Evolutionary conservation across 2,797 vertebrate genomes (phyloP), one percentile per base, ranked within the genome.

Genomic region (Telmatherina bonti): DNA sequence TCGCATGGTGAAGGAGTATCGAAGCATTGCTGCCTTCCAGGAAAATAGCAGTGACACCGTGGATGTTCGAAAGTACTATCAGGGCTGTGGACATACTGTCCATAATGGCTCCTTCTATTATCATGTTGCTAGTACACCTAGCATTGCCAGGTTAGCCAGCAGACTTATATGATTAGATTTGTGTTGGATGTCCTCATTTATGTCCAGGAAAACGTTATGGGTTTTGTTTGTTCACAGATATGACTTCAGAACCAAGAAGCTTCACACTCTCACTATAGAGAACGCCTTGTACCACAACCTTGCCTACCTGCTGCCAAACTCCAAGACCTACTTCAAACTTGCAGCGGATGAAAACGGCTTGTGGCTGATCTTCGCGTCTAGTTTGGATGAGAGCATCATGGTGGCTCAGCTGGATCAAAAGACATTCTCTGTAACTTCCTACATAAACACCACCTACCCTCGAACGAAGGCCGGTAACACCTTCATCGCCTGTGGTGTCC

Each of bases 301-400:
- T 20, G 94, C 94, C 73, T 99, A 99, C 84, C 95, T 99, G 82
- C 95, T 99, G 62, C 89, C 93, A 2, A 97, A 97, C 87, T 97
- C 98, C 15, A 99, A 99, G 93, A 98, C 97, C 0, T 99, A 99
- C 83, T 99, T 99, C 92, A 98, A 97, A 13, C 5, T 99, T 31
- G 96, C 96, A 0, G 94, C 88, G 1, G 98, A 99, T 9, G 97
- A 99, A 86, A 96, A 96, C n/a, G 94, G 96, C 7, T 79, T 99
- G 53, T 99, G 98, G 98, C 89, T 99, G 53, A 96, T 99, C 79
- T 99, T 97, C 6, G 97, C 96, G 18, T 98, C 97, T 0, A 95
- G 91, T 15, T 29, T 72, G 0, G 96, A 99, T 0, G 95, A 97
- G 9, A 96, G 90, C 78, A 94, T 99, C 27, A 94, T 94, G 33